Base-by-base conservation (phyloP, 1,140 invertebrate genomes). In the Drosophila malerkotliana region DNA sequence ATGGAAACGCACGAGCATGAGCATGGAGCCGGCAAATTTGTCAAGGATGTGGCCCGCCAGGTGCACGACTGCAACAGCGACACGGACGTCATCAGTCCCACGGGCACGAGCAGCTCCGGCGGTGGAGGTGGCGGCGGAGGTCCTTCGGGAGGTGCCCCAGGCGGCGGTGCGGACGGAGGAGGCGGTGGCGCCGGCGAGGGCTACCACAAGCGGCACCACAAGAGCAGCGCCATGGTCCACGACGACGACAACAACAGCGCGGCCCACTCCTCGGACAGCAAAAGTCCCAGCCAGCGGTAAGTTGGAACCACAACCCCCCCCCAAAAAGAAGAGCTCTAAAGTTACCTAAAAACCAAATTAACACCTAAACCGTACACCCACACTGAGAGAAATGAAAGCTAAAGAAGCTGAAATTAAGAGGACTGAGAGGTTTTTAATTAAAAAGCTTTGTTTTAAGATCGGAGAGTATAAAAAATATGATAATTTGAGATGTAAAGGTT, bases 241-340 rank as follows among this genome's bases (percentile, higher is more conserved):
- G 93, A 93, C 69, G 94, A 94, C 59, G 94, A 94, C 58, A 94
- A 94, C 74, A 94, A 93, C 52, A 94, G 94, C 79, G 94, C 93
- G 80, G 94, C 94, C 64, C 93, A 93, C 69, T 94, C 94, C 77
- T 94, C 93, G 51, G 94, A 94, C 73, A 93, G 93, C 92, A 95
- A 95, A 75, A 95, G 94, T 88, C 94, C 94, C 21, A 94, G 93
- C 77, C 93, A 94, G 90, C 94, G 94, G 94, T 95, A 87, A 89
- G 87, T 79, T 61, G 26, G 26, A 67, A 18, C 9, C 3, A 5
- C 8, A 32, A 24, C 37, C 7, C 37, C 37, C 7, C 37, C 18
- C 28, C 18, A 26, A 53, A 30, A 5, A 7, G 1, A 60, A 39
- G 30, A 63, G 5, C n/a, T 9, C 14, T 8, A 7, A 44, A 15